Evolutionary conservation across 2,797 vertebrate species (phyloP).

Genomic region (Botia kubotai): DNA sequence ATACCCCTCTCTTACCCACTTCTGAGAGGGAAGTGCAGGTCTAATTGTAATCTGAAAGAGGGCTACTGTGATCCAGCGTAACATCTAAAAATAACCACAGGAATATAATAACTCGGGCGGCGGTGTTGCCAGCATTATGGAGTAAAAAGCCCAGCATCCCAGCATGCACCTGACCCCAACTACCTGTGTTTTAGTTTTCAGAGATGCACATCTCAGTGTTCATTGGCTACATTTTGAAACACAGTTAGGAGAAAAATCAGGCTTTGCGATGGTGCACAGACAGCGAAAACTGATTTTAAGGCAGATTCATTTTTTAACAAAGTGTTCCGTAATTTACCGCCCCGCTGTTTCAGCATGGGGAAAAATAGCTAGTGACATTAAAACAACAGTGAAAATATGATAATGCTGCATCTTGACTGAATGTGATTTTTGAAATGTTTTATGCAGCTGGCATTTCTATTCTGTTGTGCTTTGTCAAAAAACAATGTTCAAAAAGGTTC

Average conservation of each 20-base stretch:
- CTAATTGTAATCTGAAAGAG: conserved; percentile 65
- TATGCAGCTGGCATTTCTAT: neutral
- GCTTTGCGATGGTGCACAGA: neutral
- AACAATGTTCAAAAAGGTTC: no score
- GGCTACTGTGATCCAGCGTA: conserved; percentile 49
- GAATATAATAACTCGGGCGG: conserved; percentile 30
- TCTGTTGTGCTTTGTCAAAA: neutral
- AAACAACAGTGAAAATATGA: neutral
- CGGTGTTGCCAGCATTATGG: conserved; percentile 17
- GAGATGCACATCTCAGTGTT: conserved; percentile 30
- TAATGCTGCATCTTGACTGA: neutral
- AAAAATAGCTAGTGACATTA: conserved; percentile 4
- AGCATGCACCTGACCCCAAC: conserved; percentile 38
- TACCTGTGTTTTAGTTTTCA: conserved; percentile 45
- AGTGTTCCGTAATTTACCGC: neutral
- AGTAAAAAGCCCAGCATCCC: conserved; percentile 36
- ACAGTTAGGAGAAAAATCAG: conserved; percentile 12
- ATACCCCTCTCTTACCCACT: conserved; percentile 38
- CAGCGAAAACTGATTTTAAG: conserved; percentile 20
- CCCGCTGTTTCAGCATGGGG: conserved; percentile 1
- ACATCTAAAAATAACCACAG: conserved; percentile 67
- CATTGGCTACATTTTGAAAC: conserved; percentile 27
- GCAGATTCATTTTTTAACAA: conserved; percentile 13
- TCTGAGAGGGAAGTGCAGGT: conserved; percentile 22
- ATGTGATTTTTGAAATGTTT: neutral